A percentile compares a stretch with the other conserved stretches of the same genome.
Evolutionary conservation across 2,797 vertebrate genomes (phyloP).

Genomic region (Arnoldichthys spilopterus): DNA sequence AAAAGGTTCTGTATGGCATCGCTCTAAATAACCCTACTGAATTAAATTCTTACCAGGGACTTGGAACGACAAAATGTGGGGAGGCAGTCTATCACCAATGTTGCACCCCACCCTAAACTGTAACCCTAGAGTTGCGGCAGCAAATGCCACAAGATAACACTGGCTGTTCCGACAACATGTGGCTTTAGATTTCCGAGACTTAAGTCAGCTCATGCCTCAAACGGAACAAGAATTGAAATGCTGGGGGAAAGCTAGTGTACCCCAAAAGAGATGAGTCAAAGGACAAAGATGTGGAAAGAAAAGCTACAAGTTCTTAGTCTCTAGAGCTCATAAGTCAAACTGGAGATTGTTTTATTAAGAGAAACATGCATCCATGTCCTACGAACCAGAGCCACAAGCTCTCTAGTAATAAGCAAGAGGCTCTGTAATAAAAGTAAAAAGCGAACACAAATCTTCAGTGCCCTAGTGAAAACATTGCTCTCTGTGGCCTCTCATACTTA

Average conservation of each 20-base stretch:
- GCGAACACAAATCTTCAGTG: background rate
- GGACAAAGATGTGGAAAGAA: background rate
- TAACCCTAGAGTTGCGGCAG: constrained; percentile 30
- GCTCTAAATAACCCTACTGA: too few relatives aligned
- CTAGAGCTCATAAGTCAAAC: background rate
- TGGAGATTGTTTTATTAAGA: background rate
- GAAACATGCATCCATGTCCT: background rate
- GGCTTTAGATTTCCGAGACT: background rate
- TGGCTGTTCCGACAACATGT: background rate
- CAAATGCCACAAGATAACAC: constrained; percentile 29
- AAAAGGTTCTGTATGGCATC: too few relatives aligned
- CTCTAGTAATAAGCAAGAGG: too few relatives aligned
- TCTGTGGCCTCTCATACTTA: constrained; percentile 9
- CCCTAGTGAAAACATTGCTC: constrained; percentile 4
- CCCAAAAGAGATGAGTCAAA: background rate
- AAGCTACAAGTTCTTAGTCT: background rate
- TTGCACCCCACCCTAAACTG: constrained; percentile 44
- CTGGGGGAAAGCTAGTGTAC: background rate
- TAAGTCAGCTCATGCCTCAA: constrained; percentile 7
- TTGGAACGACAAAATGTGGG: constrained; percentile 2
- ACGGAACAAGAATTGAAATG: background rate
- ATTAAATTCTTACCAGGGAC: background rate
- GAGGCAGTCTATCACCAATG: background rate
- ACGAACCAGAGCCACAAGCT: background rate
- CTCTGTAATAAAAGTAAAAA: background rate